Evolutionary conservation across 2,113 vertebrate genomes (phyloP), one percentile per base, ranked within the genome.

Genomic region (Donacobius atricapilla): DNA sequence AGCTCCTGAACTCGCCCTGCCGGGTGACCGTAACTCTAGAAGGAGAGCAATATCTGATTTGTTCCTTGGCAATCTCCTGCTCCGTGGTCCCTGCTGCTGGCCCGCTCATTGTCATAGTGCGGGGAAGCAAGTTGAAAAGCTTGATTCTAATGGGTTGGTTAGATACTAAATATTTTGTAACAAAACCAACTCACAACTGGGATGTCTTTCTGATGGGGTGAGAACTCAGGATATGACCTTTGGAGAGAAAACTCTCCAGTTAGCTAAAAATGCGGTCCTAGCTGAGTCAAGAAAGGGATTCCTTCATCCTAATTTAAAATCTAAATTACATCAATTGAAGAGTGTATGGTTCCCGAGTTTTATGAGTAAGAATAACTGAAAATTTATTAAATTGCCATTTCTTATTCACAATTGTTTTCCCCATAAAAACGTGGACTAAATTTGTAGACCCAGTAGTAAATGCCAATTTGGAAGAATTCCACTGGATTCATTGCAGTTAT

Each of bases 321-420:
- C 60, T 78, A 75, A 91, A 91, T 86, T 65, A 35, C 35, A 65
- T 82, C 70, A 89, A 75, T 81, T 77, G 71, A 81, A 56, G 47
- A 94, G 9, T 60, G 16, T 56, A 70, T 68, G 20, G 39, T 90
- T 91, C 51, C 68, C 64, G 53, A 80, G 20, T 90, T 93, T 83
- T 90, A 63, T 47, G 79, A 83, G 17, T 88, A 57, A 79, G 71
- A 91, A 86, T 92, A 93, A 86, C 58, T 81, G 60, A 69, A 90
- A 86, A 70, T 66, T 16, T 2, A 89, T 88, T 88, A 28, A 71
- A 37, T 66, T 80, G 11, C 24, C 15, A 1, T 64, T 68, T 94
- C 89, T 58, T 47, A 27, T 78, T 78, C 73, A 56, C 40, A 79
- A 3, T 56, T 61, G n/a, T 90, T 94, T 89, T 88, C 25, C 39